Conservation (phyloP, 2,113 vertebrate species). For the Heteronetta atricapilla region DNA sequence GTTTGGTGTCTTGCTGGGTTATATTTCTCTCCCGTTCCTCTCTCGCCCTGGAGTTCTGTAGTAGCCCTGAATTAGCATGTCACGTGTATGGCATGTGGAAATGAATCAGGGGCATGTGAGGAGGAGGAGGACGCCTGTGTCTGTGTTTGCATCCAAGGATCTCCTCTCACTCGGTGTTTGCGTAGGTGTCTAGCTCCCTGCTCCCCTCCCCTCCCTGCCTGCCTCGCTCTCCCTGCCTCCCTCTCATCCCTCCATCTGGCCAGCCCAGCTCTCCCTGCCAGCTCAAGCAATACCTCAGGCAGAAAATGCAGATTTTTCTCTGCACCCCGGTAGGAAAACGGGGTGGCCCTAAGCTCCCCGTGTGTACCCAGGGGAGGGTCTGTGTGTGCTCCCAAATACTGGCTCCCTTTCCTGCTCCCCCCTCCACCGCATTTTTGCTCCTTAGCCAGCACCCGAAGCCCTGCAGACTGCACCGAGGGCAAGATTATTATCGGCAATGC, state of each 20-base stretch:
- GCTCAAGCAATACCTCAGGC: slow-evolving; percentile 50
- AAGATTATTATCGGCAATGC: neutral
- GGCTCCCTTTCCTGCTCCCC: neutral
- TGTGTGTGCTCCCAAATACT: fast-evolving
- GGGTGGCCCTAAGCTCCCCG: neutral
- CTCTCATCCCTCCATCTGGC: slow-evolving; percentile 70
- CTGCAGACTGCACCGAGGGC: slow-evolving; percentile 46
- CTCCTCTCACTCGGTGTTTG: slow-evolving; percentile 56
- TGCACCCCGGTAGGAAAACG: neutral
- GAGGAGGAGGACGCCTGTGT: slow-evolving; percentile 68
- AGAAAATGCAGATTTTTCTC: slow-evolving; percentile 42
- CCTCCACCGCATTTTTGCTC: neutral
- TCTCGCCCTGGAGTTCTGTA: slow-evolving; percentile 71
- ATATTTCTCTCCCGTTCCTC: slow-evolving; percentile 35
- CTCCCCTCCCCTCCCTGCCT: slow-evolving; percentile 56
- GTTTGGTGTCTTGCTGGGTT: slow-evolving; percentile 19
- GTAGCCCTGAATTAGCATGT: slow-evolving; percentile 77
- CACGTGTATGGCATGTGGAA: slow-evolving; percentile 77
- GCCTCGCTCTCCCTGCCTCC: slow-evolving; percentile 53
- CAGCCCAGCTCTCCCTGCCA: slow-evolving; percentile 53
- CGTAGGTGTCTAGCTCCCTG: slow-evolving; percentile 53
- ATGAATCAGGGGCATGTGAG: slow-evolving; percentile 78
- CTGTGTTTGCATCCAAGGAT: slow-evolving; percentile 78
- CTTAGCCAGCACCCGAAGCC: slow-evolving; percentile 42
- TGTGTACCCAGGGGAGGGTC: neutral